phyloP scores from a whole-genome alignment of 2,888 invertebrate species.

The Platycheirus rosarum region DNA sequence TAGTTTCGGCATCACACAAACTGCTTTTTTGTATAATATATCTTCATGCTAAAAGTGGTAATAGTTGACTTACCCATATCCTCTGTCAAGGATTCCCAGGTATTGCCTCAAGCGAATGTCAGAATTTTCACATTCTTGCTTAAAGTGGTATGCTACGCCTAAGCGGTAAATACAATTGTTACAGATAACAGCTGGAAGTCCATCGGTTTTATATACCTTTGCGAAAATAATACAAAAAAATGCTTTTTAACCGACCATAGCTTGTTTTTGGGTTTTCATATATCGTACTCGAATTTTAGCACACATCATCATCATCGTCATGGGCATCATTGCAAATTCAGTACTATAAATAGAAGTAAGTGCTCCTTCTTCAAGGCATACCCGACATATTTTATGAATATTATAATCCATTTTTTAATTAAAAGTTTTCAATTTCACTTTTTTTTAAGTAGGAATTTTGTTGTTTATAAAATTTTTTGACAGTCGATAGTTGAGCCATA shows the following conservation, averaged over 20 bases:
- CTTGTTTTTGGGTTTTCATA: background rate
- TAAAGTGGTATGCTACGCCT: conserved; percentile 86
- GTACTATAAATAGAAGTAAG: conserved; percentile 85
- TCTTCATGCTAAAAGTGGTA: background rate
- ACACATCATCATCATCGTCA: conserved; percentile 85
- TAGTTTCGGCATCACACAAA: conserved; percentile 84
- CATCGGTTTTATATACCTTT: conserved; percentile 84
- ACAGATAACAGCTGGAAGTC: conserved; percentile 85
- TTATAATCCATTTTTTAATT: conserved; percentile 81
- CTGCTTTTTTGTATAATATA: conserved; percentile 77
- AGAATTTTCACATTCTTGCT: conserved; percentile 86
- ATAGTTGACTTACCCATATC: conserved; percentile 76
- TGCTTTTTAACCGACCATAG: too few relatives aligned
- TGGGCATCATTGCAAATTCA: conserved; percentile 85
- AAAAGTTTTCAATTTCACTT: background rate
- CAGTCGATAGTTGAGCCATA: too few relatives aligned
- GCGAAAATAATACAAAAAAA: background rate
- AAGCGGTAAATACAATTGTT: conserved; percentile 86
- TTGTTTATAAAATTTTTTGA: too few relatives aligned
- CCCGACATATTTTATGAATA: conserved; percentile 84
- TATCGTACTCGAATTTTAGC: conserved; percentile 84
- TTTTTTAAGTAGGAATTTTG: too few relatives aligned
- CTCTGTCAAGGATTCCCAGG: conserved; percentile 83
- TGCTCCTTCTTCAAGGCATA: conserved; percentile 85
- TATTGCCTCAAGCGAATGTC: conserved; percentile 85